Evolutionary conservation across 2,113 vertebrate genomes (phyloP), one percentile per base, ranked within the genome.

Genomic region (Stegostoma tigrinum): DNA sequence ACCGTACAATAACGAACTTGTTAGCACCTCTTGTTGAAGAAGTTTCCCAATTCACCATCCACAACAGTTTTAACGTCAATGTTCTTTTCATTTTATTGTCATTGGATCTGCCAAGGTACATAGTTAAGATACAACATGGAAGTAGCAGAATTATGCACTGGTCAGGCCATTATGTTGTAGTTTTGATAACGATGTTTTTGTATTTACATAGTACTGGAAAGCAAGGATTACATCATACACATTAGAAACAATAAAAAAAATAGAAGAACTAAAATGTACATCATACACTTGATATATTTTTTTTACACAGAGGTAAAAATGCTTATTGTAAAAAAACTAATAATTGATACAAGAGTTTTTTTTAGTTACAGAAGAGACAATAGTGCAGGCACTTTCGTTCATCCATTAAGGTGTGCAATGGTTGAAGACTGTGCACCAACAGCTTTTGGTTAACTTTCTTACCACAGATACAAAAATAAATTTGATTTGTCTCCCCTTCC

Each of bases 231-330:
- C 98, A 98, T 98, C 42, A 98, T 98, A 98, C 98, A 98, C 98
- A 98, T 98, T 98, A 98, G 98, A 98, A 99, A 99, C 98, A 98
- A 98, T 98, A 98, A 98, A 98, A 97, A 97, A 97, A 98, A 98
- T 98, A 97, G 97, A 97, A 98, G 97, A 98, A 98, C 98, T 98
- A 98, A 99, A 98, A 99, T 99, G 98, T 98, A 99, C 98, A 99
- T 98, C 98, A 99, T 98, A 99, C 98, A 98, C 98, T 98, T 98
- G 98, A 98, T 98, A 98, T 98, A 98, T 98, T 97, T 98, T 97
- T 98, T 98, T 98, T 98, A 98, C 97, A 99, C 98, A 98, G 98
- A 99, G 98, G 98, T 99, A 99, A 99, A 99, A 99, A 99, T 98
- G 98, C 97, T 98, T 98, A 98, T 98, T 96, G 96, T 97, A 97